Evolutionary conservation across 2,797 vertebrate genomes (phyloP).

Genomic region (Cephalopachus bancanus): DNA sequence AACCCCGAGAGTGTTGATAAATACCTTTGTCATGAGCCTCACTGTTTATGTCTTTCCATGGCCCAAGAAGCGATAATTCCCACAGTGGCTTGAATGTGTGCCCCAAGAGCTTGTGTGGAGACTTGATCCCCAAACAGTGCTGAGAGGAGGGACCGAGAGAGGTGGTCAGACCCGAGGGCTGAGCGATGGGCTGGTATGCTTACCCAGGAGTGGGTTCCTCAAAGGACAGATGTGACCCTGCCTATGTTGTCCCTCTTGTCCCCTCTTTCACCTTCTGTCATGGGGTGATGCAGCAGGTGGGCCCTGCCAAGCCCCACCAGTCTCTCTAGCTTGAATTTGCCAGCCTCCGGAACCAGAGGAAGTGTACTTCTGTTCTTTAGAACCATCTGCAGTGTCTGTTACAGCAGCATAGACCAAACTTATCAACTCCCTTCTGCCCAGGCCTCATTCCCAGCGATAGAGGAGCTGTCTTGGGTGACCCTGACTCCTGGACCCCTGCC

Average conservation of each 20-base stretch:
- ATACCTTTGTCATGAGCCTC: not conserved
- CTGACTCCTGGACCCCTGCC: not conserved
- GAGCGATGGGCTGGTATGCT: not conserved
- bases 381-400: not conserved
- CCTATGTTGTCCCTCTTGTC: not conserved
- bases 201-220: not conserved
- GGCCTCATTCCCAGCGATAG: not conserved
- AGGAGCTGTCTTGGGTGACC: not conserved
- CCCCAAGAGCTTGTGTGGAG: not conserved
- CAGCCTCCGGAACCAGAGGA: not conserved
- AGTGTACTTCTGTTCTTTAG: not conserved
- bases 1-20: not conserved
- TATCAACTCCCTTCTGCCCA: not conserved
- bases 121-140: not conserved
- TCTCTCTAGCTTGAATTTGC: not conserved
- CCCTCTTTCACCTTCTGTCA: not conserved
- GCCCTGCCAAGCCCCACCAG: not conserved
- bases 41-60: not conserved
- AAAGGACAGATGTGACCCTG: too few species aligned
- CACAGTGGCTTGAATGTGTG: too few species aligned
- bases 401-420: not conserved
- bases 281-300: too few species aligned
- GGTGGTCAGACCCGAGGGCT: not conserved
- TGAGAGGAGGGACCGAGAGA: not conserved
- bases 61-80: not conserved